Percentiles rank a stretch among this genome's conserved stretches.
phyloP scores from a whole-genome alignment of 2,888 invertebrate species.

The Venusia cambrica region DNA sequence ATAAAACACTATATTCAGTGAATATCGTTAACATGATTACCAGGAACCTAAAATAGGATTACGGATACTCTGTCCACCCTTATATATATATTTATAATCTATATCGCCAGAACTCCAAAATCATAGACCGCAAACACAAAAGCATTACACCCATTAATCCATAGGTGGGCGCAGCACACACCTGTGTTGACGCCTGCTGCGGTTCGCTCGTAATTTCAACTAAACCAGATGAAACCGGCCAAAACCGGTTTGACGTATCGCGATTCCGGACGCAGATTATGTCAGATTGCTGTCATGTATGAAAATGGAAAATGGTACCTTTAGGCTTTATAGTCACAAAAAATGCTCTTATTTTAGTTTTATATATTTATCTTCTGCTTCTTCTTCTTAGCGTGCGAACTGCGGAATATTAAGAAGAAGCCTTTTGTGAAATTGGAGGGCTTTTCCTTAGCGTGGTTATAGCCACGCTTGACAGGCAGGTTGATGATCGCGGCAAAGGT shows the following conservation, averaged over 20 bases:
- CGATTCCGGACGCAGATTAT: constrained; percentile 24
- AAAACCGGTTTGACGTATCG: constrained; percentile 25
- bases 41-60: no score
- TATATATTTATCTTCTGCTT: no score
- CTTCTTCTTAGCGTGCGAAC: no score
- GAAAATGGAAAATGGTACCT: constrained; percentile 14
- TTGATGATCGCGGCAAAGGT: no score
- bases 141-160: constrained; percentile 39
- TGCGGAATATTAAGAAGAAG: no score
- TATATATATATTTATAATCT: constrained; percentile 1
- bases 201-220: constrained; percentile 23
- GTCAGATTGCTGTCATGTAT: constrained; percentile 18
- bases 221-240: constrained; percentile 23
- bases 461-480: no score
- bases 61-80: neutral
- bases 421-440: no score
- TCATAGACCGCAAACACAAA: constrained; percentile 22
- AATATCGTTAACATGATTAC: no score
- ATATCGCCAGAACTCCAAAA: constrained; percentile 15
- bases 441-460: no score
- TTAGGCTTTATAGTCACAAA: no score
- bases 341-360: no score
- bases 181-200: constrained; percentile 35
- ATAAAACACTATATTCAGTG: no score
- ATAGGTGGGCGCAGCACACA: constrained; percentile 28